Percentiles rank a stretch among this genome's conserved stretches.
Conservation (phyloP, 1,140 invertebrate genomes). For the Lasioglossum albipes region DNA sequence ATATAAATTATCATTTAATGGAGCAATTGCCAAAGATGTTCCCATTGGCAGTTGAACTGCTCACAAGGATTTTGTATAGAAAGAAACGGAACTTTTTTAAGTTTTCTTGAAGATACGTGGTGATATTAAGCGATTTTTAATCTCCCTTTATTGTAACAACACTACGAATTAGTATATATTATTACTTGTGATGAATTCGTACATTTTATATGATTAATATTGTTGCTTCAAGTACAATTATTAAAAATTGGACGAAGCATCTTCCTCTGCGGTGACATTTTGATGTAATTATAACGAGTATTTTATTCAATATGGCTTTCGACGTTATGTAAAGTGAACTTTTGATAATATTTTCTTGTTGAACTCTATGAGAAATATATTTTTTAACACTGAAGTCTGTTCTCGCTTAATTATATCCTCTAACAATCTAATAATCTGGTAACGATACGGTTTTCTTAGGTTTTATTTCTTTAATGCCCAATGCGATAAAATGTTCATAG, state of each 20-base stretch:
- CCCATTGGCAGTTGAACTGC: constrained; percentile 20
- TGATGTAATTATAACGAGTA: constrained; percentile 28
- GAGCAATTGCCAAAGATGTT: constrained; percentile 21
- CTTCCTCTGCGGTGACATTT: constrained; percentile 7
- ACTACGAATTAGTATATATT: not conserved
- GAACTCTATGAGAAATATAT: constrained; percentile 51
- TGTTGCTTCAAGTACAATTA: not conserved
- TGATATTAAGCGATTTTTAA: constrained; percentile 2
- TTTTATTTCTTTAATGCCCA: no score
- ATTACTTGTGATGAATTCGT: constrained; percentile 3
- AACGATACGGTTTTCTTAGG: no score
- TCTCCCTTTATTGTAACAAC: not conserved
- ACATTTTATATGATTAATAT: not conserved
- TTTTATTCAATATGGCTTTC: constrained; percentile 7
- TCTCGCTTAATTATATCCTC: not conserved
- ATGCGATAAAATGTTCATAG: not conserved
- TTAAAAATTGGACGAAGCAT: not conserved
- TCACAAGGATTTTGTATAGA: constrained; percentile 9
- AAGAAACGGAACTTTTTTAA: not conserved
- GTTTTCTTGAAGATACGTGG: not conserved
- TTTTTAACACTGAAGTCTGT: constrained; percentile 34
- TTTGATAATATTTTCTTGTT: constrained; percentile 48
- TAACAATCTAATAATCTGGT: not conserved
- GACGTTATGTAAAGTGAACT: constrained; percentile 26
- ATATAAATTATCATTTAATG: not conserved